Conservation (phyloP, 2,797 vertebrate genomes). For the Picus viridis region DNA sequence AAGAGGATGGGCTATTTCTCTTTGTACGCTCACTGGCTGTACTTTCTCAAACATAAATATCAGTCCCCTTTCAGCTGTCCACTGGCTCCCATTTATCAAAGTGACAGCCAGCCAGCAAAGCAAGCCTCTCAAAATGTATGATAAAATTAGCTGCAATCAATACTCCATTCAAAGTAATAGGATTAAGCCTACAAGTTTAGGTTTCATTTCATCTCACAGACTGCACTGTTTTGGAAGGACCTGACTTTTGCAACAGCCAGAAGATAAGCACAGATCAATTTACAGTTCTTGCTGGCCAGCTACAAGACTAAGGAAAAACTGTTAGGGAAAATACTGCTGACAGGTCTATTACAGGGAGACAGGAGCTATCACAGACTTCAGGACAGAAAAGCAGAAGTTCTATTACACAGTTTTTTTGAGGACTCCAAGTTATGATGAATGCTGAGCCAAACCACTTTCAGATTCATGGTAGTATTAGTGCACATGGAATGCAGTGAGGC, state of each 20-base stretch:
- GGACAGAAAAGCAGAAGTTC: neutral
- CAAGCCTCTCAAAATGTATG: constrained; percentile 1
- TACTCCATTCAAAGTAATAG: constrained; percentile 43
- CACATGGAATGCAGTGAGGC: neutral
- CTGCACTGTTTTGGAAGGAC: neutral
- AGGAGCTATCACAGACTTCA: neutral
- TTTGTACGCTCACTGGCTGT: neutral
- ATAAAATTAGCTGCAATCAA: constrained; percentile 58
- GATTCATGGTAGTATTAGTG: neutral
- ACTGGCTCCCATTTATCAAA: constrained; percentile 50
- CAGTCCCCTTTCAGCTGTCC: neutral
- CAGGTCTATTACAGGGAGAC: neutral
- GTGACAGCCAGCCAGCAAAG: constrained; percentile 44
- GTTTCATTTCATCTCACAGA: constrained; percentile 32
- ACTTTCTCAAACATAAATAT: constrained; percentile 27
- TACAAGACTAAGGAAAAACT: neutral
- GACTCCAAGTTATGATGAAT: neutral
- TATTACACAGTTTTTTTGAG: neutral
- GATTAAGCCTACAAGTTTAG: constrained; percentile 23
- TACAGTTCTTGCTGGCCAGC: neutral
- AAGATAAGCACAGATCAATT: constrained; percentile 6
- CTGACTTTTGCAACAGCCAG: neutral
- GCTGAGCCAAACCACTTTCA: neutral
- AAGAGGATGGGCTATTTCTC: neutral
- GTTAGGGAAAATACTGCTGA: neutral